Base-by-base conservation (phyloP, 1,140 invertebrate species). In the Phortica variegata region DNA sequence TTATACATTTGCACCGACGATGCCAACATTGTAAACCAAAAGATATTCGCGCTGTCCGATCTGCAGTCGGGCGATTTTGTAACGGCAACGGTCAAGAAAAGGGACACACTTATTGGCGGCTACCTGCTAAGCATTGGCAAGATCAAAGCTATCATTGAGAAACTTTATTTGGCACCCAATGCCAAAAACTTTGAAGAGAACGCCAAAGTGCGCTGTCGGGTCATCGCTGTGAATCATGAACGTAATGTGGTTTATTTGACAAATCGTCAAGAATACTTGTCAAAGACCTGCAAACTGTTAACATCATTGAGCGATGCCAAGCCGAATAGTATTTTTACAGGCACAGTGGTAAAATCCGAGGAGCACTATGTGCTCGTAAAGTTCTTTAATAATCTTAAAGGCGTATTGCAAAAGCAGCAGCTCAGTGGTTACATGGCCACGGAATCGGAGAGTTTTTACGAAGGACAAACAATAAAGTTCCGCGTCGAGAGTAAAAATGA, bases 321-420 rank as follows among this genome's bases (percentile, higher is more conserved):
- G n/a, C 40, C 79, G 2, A 81, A 79, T 17, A 56, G 73, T 2
- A 58, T 73, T 6, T 84, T 84, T 58, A 77, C 80, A 2, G 85
- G 83, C 2, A 79, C 82, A 3, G 75, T 88, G 3, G 63, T 79
- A 0, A 70, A 78, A 40, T 75, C 78, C 29, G 73, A 73, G 4
- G 21, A 61, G 2, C 65, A 65, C 29, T 84, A 81, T 39, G 43
- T 85, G 1, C 34, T 84, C 2, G 79, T 87, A 0, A 75, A 76
- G 38, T 87, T 86, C 71, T 85, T 83, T 58, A 79, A 78, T 34
- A 77, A 82, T 41, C 63, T 84, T 2, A 80, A 76, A 44, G 85
- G 84, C 2, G 80, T 79, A 51, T 63, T 88, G 2, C 79, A 82
- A 21, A 75, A 68, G 1, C 65, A 77, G 3, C 77, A 80, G 43